These are phyloP conservation scores for Pammene aurita DNA, from an alignment of 2,888 invertebrate genomes.

Conservation along the genomic window DNA sequence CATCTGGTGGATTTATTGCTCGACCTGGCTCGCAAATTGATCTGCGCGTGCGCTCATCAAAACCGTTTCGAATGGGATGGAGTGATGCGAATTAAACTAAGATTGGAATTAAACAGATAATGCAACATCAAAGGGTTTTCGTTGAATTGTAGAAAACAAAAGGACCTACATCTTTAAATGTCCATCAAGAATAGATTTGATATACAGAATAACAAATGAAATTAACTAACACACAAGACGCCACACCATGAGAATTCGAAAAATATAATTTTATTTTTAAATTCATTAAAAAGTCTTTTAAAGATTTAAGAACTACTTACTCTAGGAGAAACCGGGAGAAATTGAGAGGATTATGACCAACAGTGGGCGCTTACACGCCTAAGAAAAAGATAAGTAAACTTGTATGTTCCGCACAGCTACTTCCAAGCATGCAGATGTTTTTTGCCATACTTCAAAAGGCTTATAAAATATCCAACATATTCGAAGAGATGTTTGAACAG, in stretches of 20 bases:
- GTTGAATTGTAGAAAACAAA: background rate
- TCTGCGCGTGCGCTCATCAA: slow-evolving; percentile 43
- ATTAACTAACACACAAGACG: background rate
- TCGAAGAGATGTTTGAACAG: background rate
- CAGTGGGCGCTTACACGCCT: too few relatives aligned
- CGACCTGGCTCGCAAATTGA: slow-evolving; percentile 53
- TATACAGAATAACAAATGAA: background rate
- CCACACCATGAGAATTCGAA: too few relatives aligned
- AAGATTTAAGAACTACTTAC: background rate
- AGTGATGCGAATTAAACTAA: slow-evolving; percentile 12
- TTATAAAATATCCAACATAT: background rate
- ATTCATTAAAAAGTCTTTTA: too few relatives aligned
- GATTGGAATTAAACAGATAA: slow-evolving; percentile 27
- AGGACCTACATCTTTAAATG: too few relatives aligned
- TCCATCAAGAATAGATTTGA: too few relatives aligned
- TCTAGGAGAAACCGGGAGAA: too few relatives aligned
- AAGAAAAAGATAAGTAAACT: too few relatives aligned
- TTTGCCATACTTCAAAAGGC: too few relatives aligned
- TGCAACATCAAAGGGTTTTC: background rate
- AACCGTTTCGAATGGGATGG: slow-evolving; percentile 19
- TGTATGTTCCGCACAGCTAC: too few relatives aligned
- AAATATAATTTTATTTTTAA: too few relatives aligned
- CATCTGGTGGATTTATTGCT: slow-evolving; percentile 54
- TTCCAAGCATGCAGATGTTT: too few relatives aligned
- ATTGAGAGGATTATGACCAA: too few relatives aligned